These are phyloP conservation scores for Drosophila multiciliata DNA, from an alignment of 2,888 invertebrate genomes.

Conservation along the genomic window DNA sequence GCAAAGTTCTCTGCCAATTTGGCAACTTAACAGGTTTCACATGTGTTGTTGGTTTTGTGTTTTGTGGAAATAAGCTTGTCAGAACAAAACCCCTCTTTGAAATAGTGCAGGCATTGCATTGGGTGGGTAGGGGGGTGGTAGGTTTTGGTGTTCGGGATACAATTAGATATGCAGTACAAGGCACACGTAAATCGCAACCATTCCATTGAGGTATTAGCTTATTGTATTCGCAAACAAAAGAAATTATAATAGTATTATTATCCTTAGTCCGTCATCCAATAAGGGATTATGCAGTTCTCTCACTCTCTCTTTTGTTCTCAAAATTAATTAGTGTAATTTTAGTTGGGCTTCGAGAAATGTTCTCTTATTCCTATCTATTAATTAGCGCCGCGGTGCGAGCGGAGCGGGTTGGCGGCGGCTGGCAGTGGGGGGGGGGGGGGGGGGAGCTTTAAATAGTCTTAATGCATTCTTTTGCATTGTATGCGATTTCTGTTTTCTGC, in stretches of 20 bases:
- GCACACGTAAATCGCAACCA: slow-evolving; percentile 27
- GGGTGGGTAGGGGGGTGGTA: neutral
- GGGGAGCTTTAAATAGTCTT: slow-evolving; percentile 7
- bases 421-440: neutral
- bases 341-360: slow-evolving; percentile 11
- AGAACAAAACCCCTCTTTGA: neutral
- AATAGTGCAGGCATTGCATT: neutral
- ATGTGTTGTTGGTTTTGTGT: neutral
- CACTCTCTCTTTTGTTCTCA: neutral
- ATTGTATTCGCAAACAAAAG: slow-evolving; percentile 18
- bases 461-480: slow-evolving; percentile 27
- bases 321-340: slow-evolving; percentile 13
- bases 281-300: slow-evolving; percentile 11
- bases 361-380: slow-evolving; percentile 2
- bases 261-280: slow-evolving; percentile 19
- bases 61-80: neutral
- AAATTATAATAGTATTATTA: slow-evolving; percentile 29
- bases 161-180: neutral
- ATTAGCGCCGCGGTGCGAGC: slow-evolving; percentile 3
- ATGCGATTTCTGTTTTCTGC: slow-evolving; percentile 9
- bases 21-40: slow-evolving; percentile 33
- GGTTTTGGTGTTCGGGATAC: neutral
- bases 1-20: slow-evolving; percentile 19
- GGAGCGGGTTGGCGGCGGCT: neutral
- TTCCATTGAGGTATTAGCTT: slow-evolving; percentile 28